Conservation (phyloP, 23 tunicate genomes). For the Halocynthia roretzi region DNA sequence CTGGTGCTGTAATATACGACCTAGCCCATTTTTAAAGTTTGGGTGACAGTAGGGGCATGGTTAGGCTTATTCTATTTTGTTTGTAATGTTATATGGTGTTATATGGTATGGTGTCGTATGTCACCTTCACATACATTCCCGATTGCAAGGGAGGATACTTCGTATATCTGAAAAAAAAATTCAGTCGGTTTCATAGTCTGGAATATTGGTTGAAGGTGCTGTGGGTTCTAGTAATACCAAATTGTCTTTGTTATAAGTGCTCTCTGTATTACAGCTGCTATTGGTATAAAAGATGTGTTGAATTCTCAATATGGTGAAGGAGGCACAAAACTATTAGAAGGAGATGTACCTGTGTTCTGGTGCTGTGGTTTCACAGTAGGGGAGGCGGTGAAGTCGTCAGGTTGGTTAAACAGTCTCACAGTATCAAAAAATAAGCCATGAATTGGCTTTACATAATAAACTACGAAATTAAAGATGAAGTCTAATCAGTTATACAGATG, state of each 20-base stretch:
- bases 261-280: constrained; percentile 16
- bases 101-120: background rate
- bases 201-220: background rate
- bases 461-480: too few relatives aligned
- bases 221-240: background rate
- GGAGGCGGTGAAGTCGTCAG: constrained; percentile 44
- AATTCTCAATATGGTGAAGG: constrained; percentile 23
- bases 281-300: constrained; percentile 19
- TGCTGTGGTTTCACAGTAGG: constrained; percentile 73
- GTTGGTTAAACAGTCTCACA: background rate
- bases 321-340: constrained; percentile 17
- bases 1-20: too few relatives aligned
- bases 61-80: too few relatives aligned
- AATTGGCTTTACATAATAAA: background rate
- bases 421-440: too few relatives aligned
- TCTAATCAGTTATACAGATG: too few relatives aligned
- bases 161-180: background rate
- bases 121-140: background rate
- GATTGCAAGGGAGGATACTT: background rate
- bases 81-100: background rate
- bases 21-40: too few relatives aligned
- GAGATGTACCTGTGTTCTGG: constrained; percentile 69
- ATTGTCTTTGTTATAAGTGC: background rate
- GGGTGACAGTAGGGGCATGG: too few relatives aligned
- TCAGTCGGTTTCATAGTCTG: background rate